Conservation (phyloP, 2,888 invertebrate species). For the Pyrochroa serraticornis region DNA sequence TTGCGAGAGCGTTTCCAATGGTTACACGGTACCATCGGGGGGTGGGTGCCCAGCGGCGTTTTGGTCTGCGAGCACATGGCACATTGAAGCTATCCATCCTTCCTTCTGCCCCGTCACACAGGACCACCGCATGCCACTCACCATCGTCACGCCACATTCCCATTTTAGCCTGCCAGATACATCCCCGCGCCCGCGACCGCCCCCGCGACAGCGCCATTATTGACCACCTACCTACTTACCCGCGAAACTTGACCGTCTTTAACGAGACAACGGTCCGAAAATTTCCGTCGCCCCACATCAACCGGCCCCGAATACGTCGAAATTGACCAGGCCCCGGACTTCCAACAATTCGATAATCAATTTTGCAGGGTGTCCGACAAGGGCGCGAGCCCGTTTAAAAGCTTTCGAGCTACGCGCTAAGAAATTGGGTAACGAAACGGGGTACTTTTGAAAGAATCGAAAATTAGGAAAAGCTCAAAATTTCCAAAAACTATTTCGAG, state of each 20-base stretch:
- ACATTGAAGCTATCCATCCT: constrained; percentile 33
- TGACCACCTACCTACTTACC: constrained; percentile 23
- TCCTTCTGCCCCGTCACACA: constrained; percentile 15
- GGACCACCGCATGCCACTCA: constrained; percentile 27
- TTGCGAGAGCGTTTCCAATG: constrained; percentile 32
- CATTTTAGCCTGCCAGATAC: constrained; percentile 19
- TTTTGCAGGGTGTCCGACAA: no score
- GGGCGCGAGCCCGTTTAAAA: no score
- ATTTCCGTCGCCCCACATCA: background rate
- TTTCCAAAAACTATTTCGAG: no score
- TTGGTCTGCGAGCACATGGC: constrained; percentile 29
- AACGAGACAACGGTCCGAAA: no score
- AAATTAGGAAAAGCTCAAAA: no score
- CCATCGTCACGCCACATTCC: constrained; percentile 28
- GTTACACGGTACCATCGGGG: constrained; percentile 18
- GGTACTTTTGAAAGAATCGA: no score
- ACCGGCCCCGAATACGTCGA: no score
- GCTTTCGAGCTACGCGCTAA: no score
- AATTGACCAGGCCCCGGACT: no score
- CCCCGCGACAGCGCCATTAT: constrained; percentile 24
- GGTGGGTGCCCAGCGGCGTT: constrained; percentile 34
- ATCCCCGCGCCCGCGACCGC: constrained; percentile 1
- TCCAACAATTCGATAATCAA: no score
- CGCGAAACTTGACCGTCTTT: constrained; percentile 13
- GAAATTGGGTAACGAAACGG: no score